Evolutionary conservation across 2,113 vertebrate genomes (phyloP), one percentile per base, ranked within the genome.

Genomic region (Grammomys surdaster): DNA sequence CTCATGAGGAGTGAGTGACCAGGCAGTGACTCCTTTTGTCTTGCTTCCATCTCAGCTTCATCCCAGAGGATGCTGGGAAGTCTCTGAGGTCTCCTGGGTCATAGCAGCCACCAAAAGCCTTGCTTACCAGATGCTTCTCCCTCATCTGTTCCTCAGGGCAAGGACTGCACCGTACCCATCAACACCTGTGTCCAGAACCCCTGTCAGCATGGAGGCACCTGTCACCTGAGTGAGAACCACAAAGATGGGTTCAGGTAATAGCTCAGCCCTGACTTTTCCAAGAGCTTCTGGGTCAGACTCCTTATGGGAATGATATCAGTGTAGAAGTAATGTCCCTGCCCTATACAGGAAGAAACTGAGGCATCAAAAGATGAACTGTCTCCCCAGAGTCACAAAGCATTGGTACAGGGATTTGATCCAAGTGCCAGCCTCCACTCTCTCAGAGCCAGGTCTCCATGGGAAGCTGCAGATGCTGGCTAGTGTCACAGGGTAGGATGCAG

Each of bases 121-220:
- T 65, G n/a, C 91, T 98, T 92, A 98, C 82, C 4, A 56, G 65
- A 40, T 22, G 54, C 97, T 43, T 97, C 97, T 97, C 81, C 95
- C 40, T 58, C 89, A 96, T 96, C 96, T 96, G 75, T 58, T 92
- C 90, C 93, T 81, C 92, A 99, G 99, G 99, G 99, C 96, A 99
- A 97, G 96, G 99, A 99, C 98, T 99, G 99, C 98, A 99, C 99
- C 14, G 87, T 99, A 40, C 98, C 99, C 90, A 99, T 99, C 98
- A 99, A 99, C 88, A 99, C 99, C 93, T 99, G 99, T 73, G 98
- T 99, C 96, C 99, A 99, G 98, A 99, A 99, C 96, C 99, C 99
- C 5, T 99, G 99, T 96, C 97, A 98, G 93, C 99, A 99, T 2
- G 99, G 99, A 98, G 99, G 99, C 88, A 99, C 99, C 81, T 99